Base-by-base conservation (phyloP, 2,888 invertebrate species). In the Cryptocephalus moraei region DNA sequence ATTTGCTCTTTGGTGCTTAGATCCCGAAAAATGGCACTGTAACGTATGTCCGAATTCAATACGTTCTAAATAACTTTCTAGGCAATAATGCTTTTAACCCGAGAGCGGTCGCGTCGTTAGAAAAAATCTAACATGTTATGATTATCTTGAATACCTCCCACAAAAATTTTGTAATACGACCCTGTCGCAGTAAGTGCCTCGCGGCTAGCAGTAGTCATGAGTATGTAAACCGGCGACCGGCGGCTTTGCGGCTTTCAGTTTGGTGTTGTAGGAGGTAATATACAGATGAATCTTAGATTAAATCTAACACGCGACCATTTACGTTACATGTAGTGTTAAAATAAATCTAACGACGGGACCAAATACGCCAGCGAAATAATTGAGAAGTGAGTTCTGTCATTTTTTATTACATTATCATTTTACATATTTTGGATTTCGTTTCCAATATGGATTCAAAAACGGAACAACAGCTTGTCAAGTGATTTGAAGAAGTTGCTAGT, bases 31-130 rank as follows among this genome's bases (percentile, higher is more conserved):
- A n/a, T n/a, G n/a, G n/a, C n/a, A n/a, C n/a, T n/a, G n/a, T n/a
- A n/a, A n/a, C n/a, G n/a, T n/a, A n/a, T n/a, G n/a, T n/a, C n/a
- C n/a, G n/a, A n/a, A n/a, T n/a, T n/a, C n/a, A n/a, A n/a, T n/a
- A n/a, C n/a, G n/a, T n/a, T n/a, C n/a, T n/a, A n/a, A n/a, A n/a
- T 34, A 34, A 34, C 9, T 9, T 34, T 34, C n/a, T 34, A n/a
- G 9, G 9, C n/a, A 34, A n/a, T 34, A n/a, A 34, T 34, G 34
- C n/a, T 9, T 9, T 34, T 34, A 39, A 39, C 39, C 39, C 39
- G 39, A n/a, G 39, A 39, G 13, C 39, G 39, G 39, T 39, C 39
- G 39, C 39, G 39, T 39, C 11, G 39, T 39, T 39, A 39, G 39
- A 39, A 9, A 9, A 9, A 11, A 39, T 11, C 9, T 11, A 8